Evolutionary conservation across 2,113 vertebrate genomes (phyloP).

Genomic region (Mobula hypostoma): DNA sequence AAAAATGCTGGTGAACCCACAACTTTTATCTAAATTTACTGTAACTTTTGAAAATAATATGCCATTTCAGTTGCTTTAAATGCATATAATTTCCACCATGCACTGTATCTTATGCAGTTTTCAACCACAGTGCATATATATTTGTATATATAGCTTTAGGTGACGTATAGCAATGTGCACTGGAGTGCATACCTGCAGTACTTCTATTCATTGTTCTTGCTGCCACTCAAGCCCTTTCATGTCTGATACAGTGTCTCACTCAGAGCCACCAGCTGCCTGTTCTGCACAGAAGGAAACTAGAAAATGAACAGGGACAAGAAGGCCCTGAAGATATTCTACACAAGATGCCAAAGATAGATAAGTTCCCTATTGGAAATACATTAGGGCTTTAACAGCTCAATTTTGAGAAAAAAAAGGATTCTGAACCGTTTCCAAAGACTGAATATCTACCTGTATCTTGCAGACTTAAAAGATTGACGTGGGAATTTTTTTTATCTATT

Average conservation of each 20-base stretch:
- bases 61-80: neutral
- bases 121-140: neutral
- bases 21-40: neutral
- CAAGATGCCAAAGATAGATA: neutral
- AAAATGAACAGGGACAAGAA: neutral
- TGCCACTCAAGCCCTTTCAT: neutral
- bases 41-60: neutral
- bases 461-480: neutral
- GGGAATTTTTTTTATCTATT: neutral
- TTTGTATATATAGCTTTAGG: neutral
- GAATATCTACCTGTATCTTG: neutral
- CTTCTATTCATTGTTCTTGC: neutral
- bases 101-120: neutral
- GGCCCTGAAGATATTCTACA: neutral
- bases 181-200: neutral
- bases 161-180: neutral
- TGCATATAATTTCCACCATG: neutral
- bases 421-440: neutral
- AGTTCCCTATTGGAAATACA: neutral
- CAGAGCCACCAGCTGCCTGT: neutral
- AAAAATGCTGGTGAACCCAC: neutral
- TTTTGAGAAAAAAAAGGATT: neutral
- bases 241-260: neutral
- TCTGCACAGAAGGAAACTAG: neutral
- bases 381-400: conserved; percentile 13